Conservation (phyloP, 2,888 invertebrate genomes). For the Xanthostigma xanthostigma region DNA sequence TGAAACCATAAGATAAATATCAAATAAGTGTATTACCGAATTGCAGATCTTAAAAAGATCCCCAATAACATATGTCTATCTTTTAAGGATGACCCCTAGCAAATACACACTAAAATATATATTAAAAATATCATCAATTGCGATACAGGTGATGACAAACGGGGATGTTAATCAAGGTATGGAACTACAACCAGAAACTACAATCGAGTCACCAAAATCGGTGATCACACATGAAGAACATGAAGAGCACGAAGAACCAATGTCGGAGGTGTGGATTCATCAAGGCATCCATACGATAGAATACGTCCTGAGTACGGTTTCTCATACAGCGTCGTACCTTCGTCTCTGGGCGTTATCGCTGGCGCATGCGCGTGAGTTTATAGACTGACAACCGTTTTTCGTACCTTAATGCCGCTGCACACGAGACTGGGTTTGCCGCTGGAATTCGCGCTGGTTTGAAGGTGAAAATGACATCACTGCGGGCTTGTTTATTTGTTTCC, state of each 20-base stretch:
- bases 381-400: too few species aligned
- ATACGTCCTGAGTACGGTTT: constrained; percentile 88
- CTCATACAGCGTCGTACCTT: constrained; percentile 92
- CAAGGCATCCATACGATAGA: constrained; percentile 95
- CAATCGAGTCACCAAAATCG: constrained; percentile 28
- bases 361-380: constrained; percentile 77
- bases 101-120: not conserved
- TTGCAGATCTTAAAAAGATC: too few species aligned
- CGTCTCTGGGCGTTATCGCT: constrained; percentile 93
- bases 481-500: too few species aligned
- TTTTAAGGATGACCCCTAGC: not conserved
- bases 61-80: too few species aligned
- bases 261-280: constrained; percentile 82
- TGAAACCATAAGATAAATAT: too few species aligned
- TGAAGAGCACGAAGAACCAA: constrained; percentile 38
- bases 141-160: constrained; percentile 29
- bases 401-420: too few species aligned
- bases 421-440: too few species aligned
- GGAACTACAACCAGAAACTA: constrained; percentile 37
- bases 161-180: constrained; percentile 53
- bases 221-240: constrained; percentile 26
- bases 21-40: too few species aligned
- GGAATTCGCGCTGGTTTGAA: too few species aligned
- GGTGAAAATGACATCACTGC: too few species aligned
- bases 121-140: not conserved